Evolutionary conservation across 2,797 vertebrate species (phyloP), one percentile per base, ranked within the genome.

Genomic region (Gastrophryne carolinensis): DNA sequence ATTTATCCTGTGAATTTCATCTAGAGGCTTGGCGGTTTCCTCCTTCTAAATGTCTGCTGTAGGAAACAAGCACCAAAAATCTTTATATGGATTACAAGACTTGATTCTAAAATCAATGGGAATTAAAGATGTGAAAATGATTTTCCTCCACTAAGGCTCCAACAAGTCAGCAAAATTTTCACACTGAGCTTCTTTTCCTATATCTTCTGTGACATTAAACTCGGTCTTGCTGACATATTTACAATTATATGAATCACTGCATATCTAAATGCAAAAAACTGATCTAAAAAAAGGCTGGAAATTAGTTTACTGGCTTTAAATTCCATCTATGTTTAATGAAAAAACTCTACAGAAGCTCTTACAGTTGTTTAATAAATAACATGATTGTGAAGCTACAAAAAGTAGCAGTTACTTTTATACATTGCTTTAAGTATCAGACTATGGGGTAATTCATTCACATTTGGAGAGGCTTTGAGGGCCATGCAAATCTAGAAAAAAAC

Each of bases 41-140:
- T 66, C n/a, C 21, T 9, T 35, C 12, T 24, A 21, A 21, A 52
- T 35, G 9, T 34, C 19, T 32, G 27, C 17, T 34, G 13, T 13
- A 24, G 34, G 30, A 49, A 26, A 21, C 13, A 24, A 35, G 63
- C 6, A 27, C 52, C 32, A 67, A 21, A 53, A 67, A 53, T 67
- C 64, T 11, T 37, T 67, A 53, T 67, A 53, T 67, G n/a, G 64
- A 67, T 67, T 37, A 67, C 15, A 67, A 23, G 34, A 27, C 49
- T 67, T 53, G 30, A 67, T 67, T 67, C 21, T 37, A 67, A 67
- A 67, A 67, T 67, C 64, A 67, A 67, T 67, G 29, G 49, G 32
- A 67, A 53, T 53, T 26, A 53, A 37, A 67, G 30, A 50, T 53
- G 41, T 65, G 62, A 53, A 67, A 67, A 53, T 53, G 49, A 34